These are phyloP conservation scores for Notospermus geniculatus DNA, from an alignment of 1,140 invertebrate genomes.

Conservation along the genomic window DNA sequence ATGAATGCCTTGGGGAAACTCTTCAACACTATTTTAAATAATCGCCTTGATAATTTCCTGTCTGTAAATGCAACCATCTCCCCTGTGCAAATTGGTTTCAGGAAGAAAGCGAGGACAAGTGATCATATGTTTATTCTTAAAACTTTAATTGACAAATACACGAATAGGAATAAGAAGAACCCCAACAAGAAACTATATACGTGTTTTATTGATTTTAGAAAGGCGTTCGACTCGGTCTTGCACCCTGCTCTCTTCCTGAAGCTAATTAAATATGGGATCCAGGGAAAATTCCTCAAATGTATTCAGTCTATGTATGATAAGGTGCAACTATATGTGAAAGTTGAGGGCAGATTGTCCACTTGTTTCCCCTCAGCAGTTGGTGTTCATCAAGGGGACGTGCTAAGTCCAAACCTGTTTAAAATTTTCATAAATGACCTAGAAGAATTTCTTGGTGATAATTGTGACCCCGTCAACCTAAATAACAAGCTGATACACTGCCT, in stretches of 20 bases:
- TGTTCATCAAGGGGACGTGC: background rate
- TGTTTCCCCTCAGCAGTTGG: background rate
- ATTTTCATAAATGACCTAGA: background rate
- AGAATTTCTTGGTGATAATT: background rate
- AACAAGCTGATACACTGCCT: background rate
- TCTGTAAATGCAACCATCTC: conserved; percentile 9
- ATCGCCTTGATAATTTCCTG: background rate
- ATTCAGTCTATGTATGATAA: conserved; percentile 10
- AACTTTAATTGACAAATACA: conserved; percentile 15
- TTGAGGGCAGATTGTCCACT: no score
- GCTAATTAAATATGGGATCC: conserved; percentile 8
- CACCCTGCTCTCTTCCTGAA: conserved; percentile 6
- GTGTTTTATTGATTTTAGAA: conserved; percentile 13
- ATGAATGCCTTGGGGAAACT: conserved; percentile 15
- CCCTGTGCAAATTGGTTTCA: conserved; percentile 16
- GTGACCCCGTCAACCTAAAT: background rate
- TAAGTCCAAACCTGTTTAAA: background rate
- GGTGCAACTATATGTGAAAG: background rate
- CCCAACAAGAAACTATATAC: conserved; percentile 9
- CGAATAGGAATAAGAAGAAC: conserved; percentile 7
- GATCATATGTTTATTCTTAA: conserved; percentile 22
- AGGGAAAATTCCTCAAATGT: conserved; percentile 12
- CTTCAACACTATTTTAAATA: conserved; percentile 12
- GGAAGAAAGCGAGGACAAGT: conserved; percentile 1
- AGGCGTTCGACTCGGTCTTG: conserved; percentile 11